Evolutionary conservation across 2,113 vertebrate genomes (phyloP), one percentile per base, ranked within the genome.

Genomic region (Trichechus manatus): DNA sequence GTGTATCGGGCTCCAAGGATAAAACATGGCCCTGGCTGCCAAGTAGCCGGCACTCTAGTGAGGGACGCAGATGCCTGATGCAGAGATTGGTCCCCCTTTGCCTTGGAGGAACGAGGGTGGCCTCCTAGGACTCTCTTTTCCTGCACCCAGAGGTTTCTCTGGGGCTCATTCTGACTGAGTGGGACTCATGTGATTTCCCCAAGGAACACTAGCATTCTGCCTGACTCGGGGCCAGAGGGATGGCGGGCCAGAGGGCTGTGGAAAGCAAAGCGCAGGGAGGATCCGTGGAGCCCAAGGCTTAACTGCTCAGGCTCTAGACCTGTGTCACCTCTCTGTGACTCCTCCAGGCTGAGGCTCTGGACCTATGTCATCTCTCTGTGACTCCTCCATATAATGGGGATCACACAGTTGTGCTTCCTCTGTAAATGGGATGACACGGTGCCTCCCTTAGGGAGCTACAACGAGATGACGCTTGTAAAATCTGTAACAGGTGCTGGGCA

Each of bases 351-450:
- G 39, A 39, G 25, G 11, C 22, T 56, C 88, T 89, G 39, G 63
- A 56, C 36, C 61, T 47, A 10, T 23, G 64, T 50, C 25, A 0
- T 5, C 56, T 94, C 31, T 89, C 17, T 1, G 2, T 72, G 59
- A 2, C 9, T 27, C 47, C 29, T 42, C 13, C 0, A 0, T 6
- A 2, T 19, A 10, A 68, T 4, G 5, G 29, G 36, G 13, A 33
- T 9, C 15, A 5, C 0, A 2, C 0, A 9, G 6, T 23, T n/a
- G 1, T 72, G 50, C 4, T 7, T 20, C 47, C 23, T 39, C 13
- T 0, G 0, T 8, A 8, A 17, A 81, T 4, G 4, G 36, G 25
- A 31, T 13, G 14, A 9, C 0, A 1, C 1, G 8, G 7, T 25
- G 42, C 2, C 15, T 83, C 42, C 42, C 29, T 72, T 50, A 11